Base-by-base conservation (phyloP, 2,888 invertebrate species). In the Euclidia mi region DNA sequence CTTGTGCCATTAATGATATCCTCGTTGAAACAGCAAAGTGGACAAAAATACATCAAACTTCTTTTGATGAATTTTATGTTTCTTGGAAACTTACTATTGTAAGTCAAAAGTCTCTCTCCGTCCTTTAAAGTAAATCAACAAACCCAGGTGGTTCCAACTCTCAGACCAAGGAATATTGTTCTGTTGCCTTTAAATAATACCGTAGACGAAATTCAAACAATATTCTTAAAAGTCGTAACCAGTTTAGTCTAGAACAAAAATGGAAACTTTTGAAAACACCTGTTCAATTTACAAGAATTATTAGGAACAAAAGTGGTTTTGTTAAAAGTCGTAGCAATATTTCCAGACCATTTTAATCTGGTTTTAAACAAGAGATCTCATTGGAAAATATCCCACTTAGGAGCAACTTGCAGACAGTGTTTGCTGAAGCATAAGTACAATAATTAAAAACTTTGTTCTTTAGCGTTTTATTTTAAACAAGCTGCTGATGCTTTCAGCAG, bases 181-280 rank as follows among this genome's bases (percentile, higher is more conserved):
- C 7, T 25, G 1, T 3, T 25, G 20, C 20, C 9, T 9, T n/a
- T 29, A 9, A 29, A 34, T 34, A 9, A 37, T 15, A 17, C 35
- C 15, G 1, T 3, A 25, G 11, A 11, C 20, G 4, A 25, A 20
- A 20, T 11, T 40, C 12, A 40, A 20, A 25, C 12, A 20, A 40
- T 6, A 20, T 6, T 20, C 25, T 40, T 40, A 9, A 38, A n/a
- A 40, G 11, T 20, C 20, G 1, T 20, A 12, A 20, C 40, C 11
- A 12, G 40, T 14, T 34, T 34, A 34, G 34, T 34, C 11, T 32
- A 12, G 18, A 3, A 37, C 32, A 32, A 25, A 25, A 25, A 32
- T 20, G 12, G 10, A n/a, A 40, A 20, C 11, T 40, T 41, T 40
- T 20, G 9, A 10, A 38, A 41, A 34, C 40, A 48, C 20, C 41